Percentiles rank a stretch among this genome's conserved stretches.
Conservation (phyloP, 2,113 vertebrate species). For the Crotalus horridus region DNA sequence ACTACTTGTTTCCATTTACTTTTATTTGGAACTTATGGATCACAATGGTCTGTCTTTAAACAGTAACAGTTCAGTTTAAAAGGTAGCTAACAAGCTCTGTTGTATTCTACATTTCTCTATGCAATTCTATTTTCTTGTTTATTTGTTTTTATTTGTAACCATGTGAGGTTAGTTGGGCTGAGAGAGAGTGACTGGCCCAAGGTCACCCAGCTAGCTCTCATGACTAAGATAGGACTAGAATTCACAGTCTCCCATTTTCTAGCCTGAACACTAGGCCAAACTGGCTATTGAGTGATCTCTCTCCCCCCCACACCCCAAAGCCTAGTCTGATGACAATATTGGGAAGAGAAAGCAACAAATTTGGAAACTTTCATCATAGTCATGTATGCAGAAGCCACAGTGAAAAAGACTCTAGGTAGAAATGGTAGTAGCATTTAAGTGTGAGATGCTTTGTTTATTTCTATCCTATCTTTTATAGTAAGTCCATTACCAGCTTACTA, state of each 20-base stretch:
- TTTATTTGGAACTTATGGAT: background rate
- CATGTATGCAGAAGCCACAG: background rate
- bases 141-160: background rate
- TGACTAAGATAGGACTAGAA: background rate
- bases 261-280: background rate
- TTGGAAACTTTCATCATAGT: background rate
- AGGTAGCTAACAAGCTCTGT: background rate
- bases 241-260: background rate
- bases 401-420: background rate
- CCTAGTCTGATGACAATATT: background rate
- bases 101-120: background rate
- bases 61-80: background rate
- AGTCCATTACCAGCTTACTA: background rate
- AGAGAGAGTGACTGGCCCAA: background rate
- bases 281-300: background rate
- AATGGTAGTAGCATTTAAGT: background rate
- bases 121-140: background rate
- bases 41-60: background rate
- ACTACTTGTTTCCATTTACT: background rate
- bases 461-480: background rate
- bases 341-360: background rate
- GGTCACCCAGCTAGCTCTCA: background rate
- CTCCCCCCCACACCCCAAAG: background rate
- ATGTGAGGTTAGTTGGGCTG: background rate
- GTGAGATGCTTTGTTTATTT: background rate